Percentiles rank a stretch among this genome's conserved stretches.
phyloP scores from a whole-genome alignment of 2,113 vertebrate genomes.

The Scomber colias region DNA sequence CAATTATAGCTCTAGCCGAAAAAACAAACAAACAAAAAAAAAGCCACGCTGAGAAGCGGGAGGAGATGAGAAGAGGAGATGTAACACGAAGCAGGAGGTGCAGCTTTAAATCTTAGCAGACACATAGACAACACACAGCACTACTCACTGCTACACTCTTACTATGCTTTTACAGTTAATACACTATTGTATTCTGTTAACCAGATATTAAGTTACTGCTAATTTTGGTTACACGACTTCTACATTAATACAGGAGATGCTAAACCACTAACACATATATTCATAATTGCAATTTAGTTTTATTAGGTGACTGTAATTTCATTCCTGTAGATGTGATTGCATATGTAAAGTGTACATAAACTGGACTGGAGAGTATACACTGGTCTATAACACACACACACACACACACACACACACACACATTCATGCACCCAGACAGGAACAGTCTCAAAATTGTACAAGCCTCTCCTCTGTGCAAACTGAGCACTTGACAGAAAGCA shows the following conservation, averaged over 20 bases:
- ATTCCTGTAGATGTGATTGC: neutral
- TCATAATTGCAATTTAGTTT: too few species aligned
- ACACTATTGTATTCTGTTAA: too few species aligned
- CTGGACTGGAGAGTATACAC: neutral
- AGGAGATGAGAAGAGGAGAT: neutral
- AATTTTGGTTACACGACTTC: too few species aligned
- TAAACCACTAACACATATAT: too few species aligned
- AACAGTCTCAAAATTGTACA: conserved; percentile 37
- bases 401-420: neutral
- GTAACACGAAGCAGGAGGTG: neutral
- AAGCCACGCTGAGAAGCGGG: too few species aligned
- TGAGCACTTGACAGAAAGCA: conserved; percentile 69
- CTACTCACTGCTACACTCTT: too few species aligned
- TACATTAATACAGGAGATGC: too few species aligned
- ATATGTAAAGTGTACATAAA: conserved; percentile 14
- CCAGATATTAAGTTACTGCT: too few species aligned
- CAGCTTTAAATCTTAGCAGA: neutral
- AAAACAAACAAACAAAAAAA: neutral
- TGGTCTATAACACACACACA: too few species aligned
- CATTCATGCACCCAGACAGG: neutral
- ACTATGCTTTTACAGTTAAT: too few species aligned
- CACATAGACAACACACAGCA: neutral
- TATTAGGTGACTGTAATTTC: neutral
- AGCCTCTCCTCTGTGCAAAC: conserved; percentile 56
- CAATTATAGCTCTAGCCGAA: conserved; percentile 33